These are phyloP conservation scores for Reinhardtius hippoglossoides DNA, from an alignment of 2,113 vertebrate species.

Conservation along the genomic window DNA sequence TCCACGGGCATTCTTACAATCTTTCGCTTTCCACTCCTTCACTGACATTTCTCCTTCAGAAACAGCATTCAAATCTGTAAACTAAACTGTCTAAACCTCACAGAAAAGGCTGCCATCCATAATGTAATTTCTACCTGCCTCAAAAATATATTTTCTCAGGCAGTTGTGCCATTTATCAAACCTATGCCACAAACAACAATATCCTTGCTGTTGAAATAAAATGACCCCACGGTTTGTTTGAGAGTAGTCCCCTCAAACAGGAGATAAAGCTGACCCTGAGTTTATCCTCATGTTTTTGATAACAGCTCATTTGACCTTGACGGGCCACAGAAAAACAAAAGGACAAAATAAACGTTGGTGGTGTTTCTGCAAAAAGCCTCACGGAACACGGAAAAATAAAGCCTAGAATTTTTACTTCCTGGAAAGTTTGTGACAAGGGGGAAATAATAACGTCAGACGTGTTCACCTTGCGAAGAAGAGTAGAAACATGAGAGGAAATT, in stretches of 20 bases:
- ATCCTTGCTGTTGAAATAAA: slow-evolving; percentile 17
- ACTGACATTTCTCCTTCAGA: background rate
- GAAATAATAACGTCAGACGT: no score
- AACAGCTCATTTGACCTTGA: slow-evolving; percentile 71
- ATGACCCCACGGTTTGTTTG: slow-evolving; percentile 41
- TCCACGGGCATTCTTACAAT: slow-evolving; percentile 6
- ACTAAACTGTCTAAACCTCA: background rate
- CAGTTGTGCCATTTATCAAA: background rate
- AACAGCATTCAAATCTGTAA: background rate
- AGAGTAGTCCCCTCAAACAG: slow-evolving; percentile 39
- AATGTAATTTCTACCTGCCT: background rate
- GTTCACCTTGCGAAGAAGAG: background rate
- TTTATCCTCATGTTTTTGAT: slow-evolving; percentile 66
- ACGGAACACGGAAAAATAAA: background rate
- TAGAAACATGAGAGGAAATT: background rate
- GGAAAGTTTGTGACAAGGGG: background rate
- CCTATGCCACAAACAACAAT: background rate
- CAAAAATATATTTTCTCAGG: background rate
- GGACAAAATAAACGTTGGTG: slow-evolving; percentile 56
- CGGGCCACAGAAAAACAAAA: slow-evolving; percentile 25
- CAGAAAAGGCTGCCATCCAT: background rate
- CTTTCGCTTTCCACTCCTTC: background rate
- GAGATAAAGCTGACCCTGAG: slow-evolving; percentile 67
- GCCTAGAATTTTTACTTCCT: background rate
- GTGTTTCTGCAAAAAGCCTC: slow-evolving; percentile 23